These are phyloP conservation scores for Cryptoblepharus egeriae DNA, from an alignment of 2,797 vertebrate species.

Conservation along the genomic window DNA sequence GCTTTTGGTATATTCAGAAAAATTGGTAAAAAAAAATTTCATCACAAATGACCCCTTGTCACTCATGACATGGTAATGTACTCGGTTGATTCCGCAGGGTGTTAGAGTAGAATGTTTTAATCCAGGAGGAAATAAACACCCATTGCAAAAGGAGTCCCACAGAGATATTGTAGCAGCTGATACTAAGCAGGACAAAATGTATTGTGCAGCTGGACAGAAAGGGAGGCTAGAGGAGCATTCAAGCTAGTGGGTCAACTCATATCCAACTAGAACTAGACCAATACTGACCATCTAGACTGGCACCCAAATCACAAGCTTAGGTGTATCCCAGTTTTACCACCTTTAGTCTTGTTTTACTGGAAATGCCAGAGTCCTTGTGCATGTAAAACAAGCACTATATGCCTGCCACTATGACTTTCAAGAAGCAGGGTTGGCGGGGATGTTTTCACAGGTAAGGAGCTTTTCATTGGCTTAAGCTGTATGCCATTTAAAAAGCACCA, in stretches of 20 bases:
- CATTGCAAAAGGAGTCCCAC: slow-evolving; percentile 37
- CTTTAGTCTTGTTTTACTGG: not conserved
- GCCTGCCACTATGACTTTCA: not conserved
- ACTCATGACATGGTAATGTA: not conserved
- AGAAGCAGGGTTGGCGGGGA: not conserved
- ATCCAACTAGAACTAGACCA: not conserved
- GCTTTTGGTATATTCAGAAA: not conserved
- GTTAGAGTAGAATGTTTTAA: slow-evolving; percentile 18
- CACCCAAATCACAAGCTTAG: not conserved
- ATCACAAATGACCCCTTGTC: slow-evolving; percentile 17
- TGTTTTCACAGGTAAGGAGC: too few relatives aligned
- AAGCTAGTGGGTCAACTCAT: not conserved
- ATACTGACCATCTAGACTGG: not conserved
- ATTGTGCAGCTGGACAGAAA: not conserved
- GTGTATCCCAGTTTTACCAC: not conserved
- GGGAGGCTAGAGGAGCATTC: not conserved
- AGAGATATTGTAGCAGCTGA: not conserved
- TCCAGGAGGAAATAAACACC: slow-evolving; percentile 15
- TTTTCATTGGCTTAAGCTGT: not conserved
- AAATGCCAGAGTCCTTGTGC: not conserved
- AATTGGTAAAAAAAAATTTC: slow-evolving; percentile 37
- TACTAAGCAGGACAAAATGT: not conserved
- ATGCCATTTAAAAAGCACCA: not conserved
- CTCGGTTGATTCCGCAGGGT: slow-evolving; percentile 23
- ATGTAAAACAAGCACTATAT: not conserved